These are phyloP conservation scores for Bursaphelenchus mucronatus DNA, from an alignment of 1,140 invertebrate genomes.

Conservation along the genomic window DNA sequence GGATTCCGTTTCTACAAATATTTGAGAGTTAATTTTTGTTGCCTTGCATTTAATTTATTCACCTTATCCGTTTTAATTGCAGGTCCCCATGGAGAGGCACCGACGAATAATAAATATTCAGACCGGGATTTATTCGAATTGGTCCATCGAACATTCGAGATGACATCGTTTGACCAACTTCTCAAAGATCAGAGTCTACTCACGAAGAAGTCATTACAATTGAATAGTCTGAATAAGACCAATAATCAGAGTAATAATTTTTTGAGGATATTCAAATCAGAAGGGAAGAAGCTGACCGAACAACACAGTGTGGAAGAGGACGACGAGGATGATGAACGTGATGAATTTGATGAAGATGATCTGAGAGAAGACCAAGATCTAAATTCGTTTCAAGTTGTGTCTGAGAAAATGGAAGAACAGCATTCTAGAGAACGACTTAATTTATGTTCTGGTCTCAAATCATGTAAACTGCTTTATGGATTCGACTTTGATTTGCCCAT, in stretches of 20 bases:
- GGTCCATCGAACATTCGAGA: slow-evolving; percentile 47
- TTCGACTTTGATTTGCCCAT: slow-evolving; percentile 25
- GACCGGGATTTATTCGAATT: slow-evolving; percentile 19
- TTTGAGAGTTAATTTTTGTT: slow-evolving; percentile 20
- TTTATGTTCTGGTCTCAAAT: slow-evolving; percentile 39
- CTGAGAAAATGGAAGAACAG: background rate
- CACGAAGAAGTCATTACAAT: slow-evolving; percentile 23
- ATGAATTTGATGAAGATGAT: slow-evolving; percentile 13
- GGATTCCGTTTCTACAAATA: background rate
- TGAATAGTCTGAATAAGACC: slow-evolving; percentile 43
- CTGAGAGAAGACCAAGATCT: slow-evolving; percentile 23
- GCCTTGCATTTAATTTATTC: slow-evolving; percentile 5
- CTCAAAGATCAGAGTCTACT: slow-evolving; percentile 22
- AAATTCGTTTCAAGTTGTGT: slow-evolving; percentile 1
- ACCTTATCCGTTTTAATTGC: slow-evolving; percentile 15
- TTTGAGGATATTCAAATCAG: slow-evolving; percentile 52
- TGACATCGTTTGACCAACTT: slow-evolving; percentile 45
- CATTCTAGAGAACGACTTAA: slow-evolving; percentile 10
- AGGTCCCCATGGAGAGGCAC: slow-evolving; percentile 10
- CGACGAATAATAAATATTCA: slow-evolving; percentile 3
- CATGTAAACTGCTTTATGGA: slow-evolving; percentile 39
- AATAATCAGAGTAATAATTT: slow-evolving; percentile 32
- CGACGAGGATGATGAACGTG: slow-evolving; percentile 37
- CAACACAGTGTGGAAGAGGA: slow-evolving; percentile 32
- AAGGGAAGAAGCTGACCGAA: slow-evolving; percentile 18